phyloP scores from a whole-genome alignment of 2,888 invertebrate species.

The Habroteleia sp. region DNA sequence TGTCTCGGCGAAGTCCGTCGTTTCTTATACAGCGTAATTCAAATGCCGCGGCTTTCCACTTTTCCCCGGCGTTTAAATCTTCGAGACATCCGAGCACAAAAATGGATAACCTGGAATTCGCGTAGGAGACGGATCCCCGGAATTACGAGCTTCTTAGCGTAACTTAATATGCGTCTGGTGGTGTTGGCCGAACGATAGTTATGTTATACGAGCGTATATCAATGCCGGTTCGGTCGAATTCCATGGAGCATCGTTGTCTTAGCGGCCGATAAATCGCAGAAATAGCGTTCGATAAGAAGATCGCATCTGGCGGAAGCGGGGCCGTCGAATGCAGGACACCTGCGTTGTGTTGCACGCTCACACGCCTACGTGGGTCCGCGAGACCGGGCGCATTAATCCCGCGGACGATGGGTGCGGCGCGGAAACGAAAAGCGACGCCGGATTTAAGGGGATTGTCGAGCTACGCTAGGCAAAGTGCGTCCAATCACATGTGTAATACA shows the following conservation, averaged over 20 bases:
- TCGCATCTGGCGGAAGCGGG: slow-evolving; percentile 53
- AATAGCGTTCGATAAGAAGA: slow-evolving; percentile 49
- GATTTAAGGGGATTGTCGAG: slow-evolving; percentile 57
- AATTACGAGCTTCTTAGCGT: slow-evolving; percentile 54
- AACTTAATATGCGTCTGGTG: slow-evolving; percentile 33
- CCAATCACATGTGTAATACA: slow-evolving; percentile 41
- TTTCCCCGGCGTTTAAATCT: slow-evolving; percentile 12
- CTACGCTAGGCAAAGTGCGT: slow-evolving; percentile 53
- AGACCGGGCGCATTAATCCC: slow-evolving; percentile 53
- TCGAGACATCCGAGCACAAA: slow-evolving; percentile 22
- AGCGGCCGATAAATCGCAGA: slow-evolving; percentile 42
- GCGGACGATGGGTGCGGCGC: slow-evolving; percentile 52
- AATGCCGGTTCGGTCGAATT: slow-evolving; percentile 25
- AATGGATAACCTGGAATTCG: slow-evolving; percentile 38
- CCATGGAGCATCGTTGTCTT: slow-evolving; percentile 16
- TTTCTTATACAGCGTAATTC: neutral
- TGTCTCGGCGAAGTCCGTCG: too few species aligned
- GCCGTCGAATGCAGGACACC: slow-evolving; percentile 50
- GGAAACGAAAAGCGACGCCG: slow-evolving; percentile 45
- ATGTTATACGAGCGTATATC: slow-evolving; percentile 44
- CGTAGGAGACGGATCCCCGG: slow-evolving; percentile 53
- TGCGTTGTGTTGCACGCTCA: slow-evolving; percentile 45
- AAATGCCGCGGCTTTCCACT: slow-evolving; percentile 1
- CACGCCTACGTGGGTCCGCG: slow-evolving; percentile 53
- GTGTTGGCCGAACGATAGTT: slow-evolving; percentile 25